Evolutionary conservation across 2,113 vertebrate species (phyloP), one percentile per base, ranked within the genome.

Genomic region (Turdus rufiventris): DNA sequence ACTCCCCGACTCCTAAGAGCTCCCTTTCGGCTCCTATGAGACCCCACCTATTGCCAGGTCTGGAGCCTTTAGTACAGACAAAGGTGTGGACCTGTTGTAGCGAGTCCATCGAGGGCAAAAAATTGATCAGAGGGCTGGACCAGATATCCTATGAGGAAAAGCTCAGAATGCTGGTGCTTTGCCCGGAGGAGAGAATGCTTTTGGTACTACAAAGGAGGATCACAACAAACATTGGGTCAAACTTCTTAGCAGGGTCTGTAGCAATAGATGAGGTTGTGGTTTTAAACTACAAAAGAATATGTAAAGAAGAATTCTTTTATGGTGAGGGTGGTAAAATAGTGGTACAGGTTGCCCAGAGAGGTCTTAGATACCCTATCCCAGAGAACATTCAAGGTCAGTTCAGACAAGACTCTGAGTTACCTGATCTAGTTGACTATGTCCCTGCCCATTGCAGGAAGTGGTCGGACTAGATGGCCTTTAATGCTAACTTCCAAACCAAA

Each of bases 71-170:
- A 6, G 3, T 5, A 9, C 2, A 19, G 2, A 13, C 28, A 26
- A 36, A 10, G 15, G 9, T 29, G 3, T 1, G 19, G 8, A 29
- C 5, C 7, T n/a, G 14, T 7, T n/a, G 29, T 42, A 57, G 17
- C 0, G 0, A 12, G 25, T 45, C 33, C 29, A n/a, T 13, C 34
- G 5, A 42, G 12, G 23, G 4, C 4, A 20, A 31, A 3, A 7
- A 75, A 8, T 13, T 20, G 5, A 12, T 36, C 21, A 23, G 18
- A 20, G 14, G 25, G 9, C 0, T 47, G 51, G 21, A 57, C 3
- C 7, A 28, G 11, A 24, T 66, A 6, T 26, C 1, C 12, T 34
- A 0, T 23, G 20, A 67, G 2, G 34, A 75, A 7, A 66, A 11
- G 10, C 21, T 82, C 56, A 66, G 31, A 18, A 5, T 58, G 2